These are phyloP conservation scores for Speoplatyrhinus poulsoni DNA, from an alignment of 2,113 vertebrate genomes.

Conservation along the genomic window DNA sequence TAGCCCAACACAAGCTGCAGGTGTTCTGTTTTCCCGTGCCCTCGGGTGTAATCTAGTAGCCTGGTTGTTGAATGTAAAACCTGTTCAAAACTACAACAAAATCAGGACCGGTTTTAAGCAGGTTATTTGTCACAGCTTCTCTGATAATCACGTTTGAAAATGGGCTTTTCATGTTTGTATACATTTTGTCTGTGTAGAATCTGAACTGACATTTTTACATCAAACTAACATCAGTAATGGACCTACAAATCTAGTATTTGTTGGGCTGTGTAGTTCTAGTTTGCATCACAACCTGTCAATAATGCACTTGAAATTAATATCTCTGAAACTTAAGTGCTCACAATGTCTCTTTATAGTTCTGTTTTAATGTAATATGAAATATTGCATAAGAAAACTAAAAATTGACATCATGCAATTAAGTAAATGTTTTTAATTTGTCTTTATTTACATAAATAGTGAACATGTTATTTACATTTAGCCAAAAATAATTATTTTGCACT, in stretches of 20 bases:
- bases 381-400: slow-evolving; percentile 5
- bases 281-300: too few relatives aligned
- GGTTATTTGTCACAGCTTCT: too few relatives aligned
- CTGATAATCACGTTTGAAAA: background rate
- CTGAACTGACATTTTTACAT: too few relatives aligned
- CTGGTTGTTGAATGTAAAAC: too few relatives aligned
- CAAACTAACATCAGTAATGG: too few relatives aligned
- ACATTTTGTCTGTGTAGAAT: background rate
- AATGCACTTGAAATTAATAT: slow-evolving; percentile 6
- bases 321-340: slow-evolving; percentile 1
- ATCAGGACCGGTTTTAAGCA: too few relatives aligned
- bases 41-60: too few relatives aligned
- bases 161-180: background rate
- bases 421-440: slow-evolving; percentile 37
- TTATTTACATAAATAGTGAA: slow-evolving; percentile 61
- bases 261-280: background rate
- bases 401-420: slow-evolving; percentile 38
- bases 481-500: slow-evolving; percentile 54
- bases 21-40: too few relatives aligned
- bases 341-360: slow-evolving; percentile 5
- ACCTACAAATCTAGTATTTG: background rate
- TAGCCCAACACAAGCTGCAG: too few relatives aligned
- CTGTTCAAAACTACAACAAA: too few relatives aligned
- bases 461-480: slow-evolving; percentile 44
- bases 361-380: background rate